Evolutionary conservation across 1,140 invertebrate species (phyloP).

Genomic region (Pogonomyrmex californicus): DNA sequence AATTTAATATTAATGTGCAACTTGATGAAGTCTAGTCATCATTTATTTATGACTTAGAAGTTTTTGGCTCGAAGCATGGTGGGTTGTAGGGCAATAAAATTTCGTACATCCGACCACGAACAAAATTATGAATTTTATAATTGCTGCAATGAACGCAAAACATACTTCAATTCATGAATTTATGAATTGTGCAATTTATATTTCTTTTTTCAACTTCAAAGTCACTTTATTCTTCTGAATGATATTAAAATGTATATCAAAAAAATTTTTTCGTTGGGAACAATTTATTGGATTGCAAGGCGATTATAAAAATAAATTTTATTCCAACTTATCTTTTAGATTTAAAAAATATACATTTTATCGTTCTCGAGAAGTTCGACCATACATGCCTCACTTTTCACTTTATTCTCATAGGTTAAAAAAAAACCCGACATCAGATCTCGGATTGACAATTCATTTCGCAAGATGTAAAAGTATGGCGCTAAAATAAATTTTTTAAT

Average conservation of each 20-base stretch:
- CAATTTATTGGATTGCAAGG: conserved; percentile 33
- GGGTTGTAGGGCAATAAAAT: background rate
- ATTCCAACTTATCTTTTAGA: background rate
- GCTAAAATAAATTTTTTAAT: conserved; percentile 81
- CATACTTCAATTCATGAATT: background rate
- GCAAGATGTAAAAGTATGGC: conserved; percentile 76
- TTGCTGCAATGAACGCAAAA: background rate
- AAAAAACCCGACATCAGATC: conserved; percentile 28
- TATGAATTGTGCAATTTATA: background rate
- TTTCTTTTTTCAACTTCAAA: background rate
- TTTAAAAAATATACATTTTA: conserved; percentile 15
- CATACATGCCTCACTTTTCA: conserved; percentile 33
- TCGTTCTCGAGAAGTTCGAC: background rate
- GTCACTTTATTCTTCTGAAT: background rate
- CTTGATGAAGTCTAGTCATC: background rate
- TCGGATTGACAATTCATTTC: conserved; percentile 38
- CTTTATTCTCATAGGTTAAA: conserved; percentile 37
- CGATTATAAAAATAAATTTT: conserved; percentile 34
- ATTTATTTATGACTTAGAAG: background rate
- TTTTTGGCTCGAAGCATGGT: background rate
- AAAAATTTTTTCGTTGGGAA: background rate
- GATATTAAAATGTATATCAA: background rate
- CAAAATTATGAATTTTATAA: conserved; percentile 1
- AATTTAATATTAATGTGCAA: background rate
- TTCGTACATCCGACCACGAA: background rate